phyloP scores from a whole-genome alignment of 2,888 invertebrate genomes.

The Kryphioiulus occultus region DNA sequence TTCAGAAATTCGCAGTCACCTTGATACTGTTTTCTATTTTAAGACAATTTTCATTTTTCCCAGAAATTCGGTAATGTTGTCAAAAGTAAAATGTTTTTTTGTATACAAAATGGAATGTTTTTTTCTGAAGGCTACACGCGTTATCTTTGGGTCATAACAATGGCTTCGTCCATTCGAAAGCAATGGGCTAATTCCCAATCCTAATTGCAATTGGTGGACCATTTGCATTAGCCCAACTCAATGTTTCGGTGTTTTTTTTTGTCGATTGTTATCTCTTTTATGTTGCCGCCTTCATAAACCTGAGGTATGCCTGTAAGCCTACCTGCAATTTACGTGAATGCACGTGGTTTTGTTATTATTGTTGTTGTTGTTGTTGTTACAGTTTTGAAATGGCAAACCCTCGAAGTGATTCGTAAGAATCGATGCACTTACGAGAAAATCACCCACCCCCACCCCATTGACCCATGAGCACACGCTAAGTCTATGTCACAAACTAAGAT shows the following conservation, averaged over 20 bases:
- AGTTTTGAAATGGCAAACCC: not conserved
- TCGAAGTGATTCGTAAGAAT: not conserved
- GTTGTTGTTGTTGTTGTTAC: not conserved
- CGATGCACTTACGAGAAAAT: not conserved
- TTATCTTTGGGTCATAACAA: not conserved
- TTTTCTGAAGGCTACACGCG: not conserved
- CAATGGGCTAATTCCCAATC: not conserved
- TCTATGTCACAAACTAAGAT: too few relatives aligned
- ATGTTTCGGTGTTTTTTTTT: not conserved
- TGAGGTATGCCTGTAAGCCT: not conserved
- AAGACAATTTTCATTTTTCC: not conserved
- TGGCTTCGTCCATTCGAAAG: not conserved
- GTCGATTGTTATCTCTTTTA: not conserved
- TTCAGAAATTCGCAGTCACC: too few relatives aligned
- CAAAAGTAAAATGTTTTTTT: not conserved
- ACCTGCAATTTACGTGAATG: not conserved
- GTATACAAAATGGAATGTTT: not conserved
- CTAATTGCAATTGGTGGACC: not conserved
- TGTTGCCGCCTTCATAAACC: not conserved
- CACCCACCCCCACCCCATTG: not conserved
- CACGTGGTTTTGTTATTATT: not conserved
- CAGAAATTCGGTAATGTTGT: not conserved
- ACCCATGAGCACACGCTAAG: not conserved
- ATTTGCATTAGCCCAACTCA: not conserved
- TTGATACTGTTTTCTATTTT: too few relatives aligned